Evolutionary conservation across 2,888 invertebrate species (phyloP), one percentile per base, ranked within the genome.

Genomic region (Junonia oenone): DNA sequence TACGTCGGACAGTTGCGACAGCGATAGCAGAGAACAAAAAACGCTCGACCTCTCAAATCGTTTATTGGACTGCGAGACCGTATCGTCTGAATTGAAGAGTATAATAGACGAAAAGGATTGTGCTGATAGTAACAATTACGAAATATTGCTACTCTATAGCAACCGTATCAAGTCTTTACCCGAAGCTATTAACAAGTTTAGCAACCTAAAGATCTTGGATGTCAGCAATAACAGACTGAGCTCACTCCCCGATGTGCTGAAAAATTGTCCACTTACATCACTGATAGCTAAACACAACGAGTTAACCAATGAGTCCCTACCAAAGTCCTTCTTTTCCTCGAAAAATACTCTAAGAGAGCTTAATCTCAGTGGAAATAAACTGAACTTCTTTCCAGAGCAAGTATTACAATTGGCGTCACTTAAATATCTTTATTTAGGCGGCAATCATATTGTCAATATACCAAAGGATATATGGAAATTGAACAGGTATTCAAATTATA

Each of bases 301-400:
- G 55, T 86, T 99, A 45, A 94, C 93, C 2, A 95, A 96, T 71
- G 93, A 94, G 59, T 95, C 96, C n/a, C 85, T 99, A 65, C 98
- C 98, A 3, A 98, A 98, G 83, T 93, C 94, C 54, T 94, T 99
- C 71, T 92, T 92, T 19, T 84, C 89, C 27, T 88, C 94, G 57
- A 87, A 92, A 22, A 88, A 82, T 57, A 88, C 91, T 1, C 85
- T 99, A 19, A 93, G 94, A 71, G 97, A 97, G 75, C 82, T 99
- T n/a, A 99, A 99, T 88, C 90, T 99, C 31, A 98, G 98, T 83
- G 99, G 99, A 6, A 99, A 99, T 82, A 90, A 92, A 59, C 84
- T 99, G 51, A 93, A 92, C 26, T 90, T 92, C 47, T 95, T 99
- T 73, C 99, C 99, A 0, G 94, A 95, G 68, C 97, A 98, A 86